Evolutionary conservation across 2,113 vertebrate genomes (phyloP), one percentile per base, ranked within the genome.

Genomic region (Ptychochromis oligacanthus): DNA sequence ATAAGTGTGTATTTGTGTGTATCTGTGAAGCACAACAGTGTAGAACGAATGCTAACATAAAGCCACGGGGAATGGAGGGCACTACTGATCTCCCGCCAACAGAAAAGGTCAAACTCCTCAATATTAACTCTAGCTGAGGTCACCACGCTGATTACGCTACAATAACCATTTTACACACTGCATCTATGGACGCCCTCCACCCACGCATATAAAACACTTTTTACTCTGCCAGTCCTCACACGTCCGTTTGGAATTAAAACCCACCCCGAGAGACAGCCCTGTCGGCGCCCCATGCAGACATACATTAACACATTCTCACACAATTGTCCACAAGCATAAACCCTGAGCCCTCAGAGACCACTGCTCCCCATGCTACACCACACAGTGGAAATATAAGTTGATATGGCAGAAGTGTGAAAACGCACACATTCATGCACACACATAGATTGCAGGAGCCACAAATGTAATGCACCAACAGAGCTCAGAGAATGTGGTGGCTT

Each of bases 401-500:
- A 94, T 93, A 88, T 52, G 87, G 90, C 77, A 64, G 72, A 91
- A 81, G 91, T 92, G 92, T 92, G 92, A 93, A 94, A 93, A 90
- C 65, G 82, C 70, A 84, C 61, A 83, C 60, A 88, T 60, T 24
- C 26, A 72, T 9, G 55, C 64, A 56, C 61, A 82, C 79, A 75
- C 76, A 87, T 52, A 91, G 89, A 88, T 64, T 91, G 91, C 91
- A 90, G 87, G 76, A 93, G 89, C 93, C 78, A 95, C 95, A 96
- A 95, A 96, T 84, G 92, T 90, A 93, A 96, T 94, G 95, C 89
- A 90, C 91, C 94, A 96, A 96, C 95, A 97, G 95, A 93, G 95
- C 93, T 94, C 88, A 94, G 96, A 96, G 95, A 97, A 97, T 97
- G 94, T 36, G 96, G 95, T 96, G 93, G 95, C 95, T 97, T 97